Evolutionary conservation across 2,113 vertebrate species (phyloP).

Genomic region (Platysteira castanea): DNA sequence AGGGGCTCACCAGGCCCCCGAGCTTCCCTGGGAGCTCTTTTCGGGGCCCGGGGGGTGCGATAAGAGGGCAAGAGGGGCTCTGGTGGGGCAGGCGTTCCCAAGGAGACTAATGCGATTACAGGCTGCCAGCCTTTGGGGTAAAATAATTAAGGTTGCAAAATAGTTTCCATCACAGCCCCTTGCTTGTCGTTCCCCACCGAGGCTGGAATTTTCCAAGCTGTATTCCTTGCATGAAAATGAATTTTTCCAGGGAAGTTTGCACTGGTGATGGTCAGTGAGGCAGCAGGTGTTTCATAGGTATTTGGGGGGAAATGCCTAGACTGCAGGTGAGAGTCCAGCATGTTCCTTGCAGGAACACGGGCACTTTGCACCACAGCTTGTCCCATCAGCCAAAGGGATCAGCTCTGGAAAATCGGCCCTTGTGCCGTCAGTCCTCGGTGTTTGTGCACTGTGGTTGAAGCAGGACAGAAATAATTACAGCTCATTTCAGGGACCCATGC

Average conservation of each 20-base stretch:
- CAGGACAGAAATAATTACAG: not conserved
- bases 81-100: not conserved
- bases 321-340: not conserved
- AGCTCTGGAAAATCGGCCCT: not conserved
- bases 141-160: constrained; percentile 5
- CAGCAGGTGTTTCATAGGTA: not conserved
- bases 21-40: not conserved
- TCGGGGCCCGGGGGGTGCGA: fast-evolving
- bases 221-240: not conserved
- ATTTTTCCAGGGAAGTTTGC: not conserved
- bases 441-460: fast-evolving
- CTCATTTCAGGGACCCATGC: not conserved
- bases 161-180: not conserved
- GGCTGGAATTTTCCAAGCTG: not conserved
- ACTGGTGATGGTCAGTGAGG: not conserved
- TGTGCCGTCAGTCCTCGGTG: fast-evolving
- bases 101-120: not conserved
- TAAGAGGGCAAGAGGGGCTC: not conserved
- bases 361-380: not conserved
- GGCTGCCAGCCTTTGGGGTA: not conserved
- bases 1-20: not conserved
- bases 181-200: not conserved
- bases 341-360: fast-evolving
- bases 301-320: not conserved
- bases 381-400: fast-evolving